Evolutionary conservation across 2,113 vertebrate genomes (phyloP), one percentile per base, ranked within the genome.

Genomic region (Larimichthys crocea): DNA sequence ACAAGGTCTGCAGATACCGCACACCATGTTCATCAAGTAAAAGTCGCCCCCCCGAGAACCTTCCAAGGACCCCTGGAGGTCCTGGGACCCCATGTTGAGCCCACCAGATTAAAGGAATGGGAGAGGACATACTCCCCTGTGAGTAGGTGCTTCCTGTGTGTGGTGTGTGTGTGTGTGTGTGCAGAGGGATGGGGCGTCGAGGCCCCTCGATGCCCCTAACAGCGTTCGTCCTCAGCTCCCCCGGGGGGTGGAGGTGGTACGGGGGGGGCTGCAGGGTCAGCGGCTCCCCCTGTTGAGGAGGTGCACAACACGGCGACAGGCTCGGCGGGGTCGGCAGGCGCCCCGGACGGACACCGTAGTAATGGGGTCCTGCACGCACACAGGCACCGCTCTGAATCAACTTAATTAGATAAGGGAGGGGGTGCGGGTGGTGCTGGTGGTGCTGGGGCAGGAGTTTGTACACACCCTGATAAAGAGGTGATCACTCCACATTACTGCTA

Each of bases 341-440:
- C 75, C 88, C 79, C 48, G 68, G 72, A 80, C 1, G 55, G 93
- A 93, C 92, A 94, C 62, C 68, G 73, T 93, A 94, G 88, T 94
- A 92, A 94, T 94, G 93, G 85, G 89, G 77, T 86, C 81, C 83
- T 55, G 44, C 29, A 26, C 48, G n/a, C 29, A 80, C 80, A 22
- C 72, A 81, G 91, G 88, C 90, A 92, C 68, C 17, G 56, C 89
- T 87, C 88, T 94, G 92, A 88, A 94, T 94, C 92, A 94, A 74
- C 76, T 90, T 94, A 94, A 94, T 95, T 84, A 94, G 86, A 88
- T 68, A 40, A 57, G 86, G 56, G 44, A 1, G 63, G 81, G 40
- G 35, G 35, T 40, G 35, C 35, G 8, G 35, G 35, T 35, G 52
- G 53, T 40, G 12, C 64, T 75, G 82, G 60, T 35, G 52, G 53